Conservation (phyloP, 2,113 vertebrate genomes). For the Sterna hirundo region DNA sequence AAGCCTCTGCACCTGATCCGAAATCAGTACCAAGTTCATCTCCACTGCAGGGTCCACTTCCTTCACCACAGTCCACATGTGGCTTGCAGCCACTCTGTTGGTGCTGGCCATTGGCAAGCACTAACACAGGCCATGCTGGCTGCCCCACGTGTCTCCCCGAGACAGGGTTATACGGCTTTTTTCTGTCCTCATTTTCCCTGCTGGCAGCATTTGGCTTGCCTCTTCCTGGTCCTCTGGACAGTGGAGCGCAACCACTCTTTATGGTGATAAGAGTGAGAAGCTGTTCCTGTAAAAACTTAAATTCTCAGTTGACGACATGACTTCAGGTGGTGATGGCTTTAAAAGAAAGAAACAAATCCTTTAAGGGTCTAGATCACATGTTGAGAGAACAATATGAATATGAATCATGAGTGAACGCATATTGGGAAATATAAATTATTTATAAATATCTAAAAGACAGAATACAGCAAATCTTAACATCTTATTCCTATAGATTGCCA, state of each 20-base stretch:
- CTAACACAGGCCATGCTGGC: background rate
- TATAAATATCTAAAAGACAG: slow-evolving; percentile 4
- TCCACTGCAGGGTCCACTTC: no score
- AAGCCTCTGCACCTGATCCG: background rate
- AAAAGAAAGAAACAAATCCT: background rate
- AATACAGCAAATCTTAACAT: background rate
- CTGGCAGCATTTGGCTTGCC: background rate
- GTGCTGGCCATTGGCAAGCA: background rate
- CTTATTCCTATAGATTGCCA: background rate
- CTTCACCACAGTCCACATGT: no score
- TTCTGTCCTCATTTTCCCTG: background rate
- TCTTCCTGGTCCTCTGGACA: background rate
- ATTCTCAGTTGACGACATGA: background rate
- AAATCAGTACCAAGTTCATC: background rate
- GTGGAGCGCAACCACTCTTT: background rate
- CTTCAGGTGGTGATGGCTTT: background rate
- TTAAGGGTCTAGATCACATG: background rate
- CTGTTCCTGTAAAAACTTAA: background rate
- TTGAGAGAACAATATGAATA: background rate
- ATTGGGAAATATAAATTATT: background rate
- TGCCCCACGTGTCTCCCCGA: background rate
- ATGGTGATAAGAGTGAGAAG: background rate
- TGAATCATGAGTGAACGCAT: background rate
- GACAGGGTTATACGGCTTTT: background rate
- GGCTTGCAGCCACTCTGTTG: background rate